These are phyloP conservation scores for Orius insidiosus DNA, from an alignment of 1,140 invertebrate species.

Conservation along the genomic window DNA sequence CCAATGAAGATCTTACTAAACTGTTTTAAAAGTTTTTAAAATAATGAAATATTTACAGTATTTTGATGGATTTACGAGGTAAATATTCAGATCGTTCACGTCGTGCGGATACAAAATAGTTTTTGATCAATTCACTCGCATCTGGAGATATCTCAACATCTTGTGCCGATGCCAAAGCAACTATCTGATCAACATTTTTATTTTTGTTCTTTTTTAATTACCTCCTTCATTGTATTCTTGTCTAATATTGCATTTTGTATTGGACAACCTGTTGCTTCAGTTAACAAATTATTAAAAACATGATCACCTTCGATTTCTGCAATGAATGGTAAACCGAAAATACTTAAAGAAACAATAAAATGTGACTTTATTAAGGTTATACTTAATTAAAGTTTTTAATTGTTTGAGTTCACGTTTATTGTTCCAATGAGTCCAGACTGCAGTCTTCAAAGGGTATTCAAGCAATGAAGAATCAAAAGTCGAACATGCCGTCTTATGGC, in stretches of 20 bases:
- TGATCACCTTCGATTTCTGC: conserved; percentile 12
- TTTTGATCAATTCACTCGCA: conserved; percentile 17
- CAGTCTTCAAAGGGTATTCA: conserved; percentile 13
- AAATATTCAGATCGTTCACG: conserved; percentile 17
- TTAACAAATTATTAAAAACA: conserved; percentile 7
- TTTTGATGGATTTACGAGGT: conserved; percentile 16
- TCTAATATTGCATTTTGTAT: background rate
- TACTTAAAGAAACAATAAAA: conserved; percentile 2
- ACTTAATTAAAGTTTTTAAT: conserved; percentile 19
- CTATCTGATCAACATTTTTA: conserved; percentile 11
- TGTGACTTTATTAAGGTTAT: no score
- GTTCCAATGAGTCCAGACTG: conserved; percentile 19
- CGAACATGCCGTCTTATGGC: background rate
- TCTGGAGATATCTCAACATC: conserved; percentile 13
- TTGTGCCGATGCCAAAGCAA: conserved; percentile 12
- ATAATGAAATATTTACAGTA: conserved; percentile 15
- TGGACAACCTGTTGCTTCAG: conserved; percentile 2
- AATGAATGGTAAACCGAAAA: conserved; percentile 18
- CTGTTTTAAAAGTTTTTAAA: background rate
- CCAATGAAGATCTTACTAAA: conserved; percentile 15
- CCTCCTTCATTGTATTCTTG: background rate
- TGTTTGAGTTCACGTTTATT: conserved; percentile 5
- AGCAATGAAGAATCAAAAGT: background rate
- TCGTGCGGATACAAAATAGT: conserved; percentile 21
- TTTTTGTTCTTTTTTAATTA: background rate